Percentiles rank a stretch among this genome's conserved stretches.
Evolutionary conservation across 2,113 vertebrate species (phyloP).

Genomic region (Chroicocephalus ridibundus): DNA sequence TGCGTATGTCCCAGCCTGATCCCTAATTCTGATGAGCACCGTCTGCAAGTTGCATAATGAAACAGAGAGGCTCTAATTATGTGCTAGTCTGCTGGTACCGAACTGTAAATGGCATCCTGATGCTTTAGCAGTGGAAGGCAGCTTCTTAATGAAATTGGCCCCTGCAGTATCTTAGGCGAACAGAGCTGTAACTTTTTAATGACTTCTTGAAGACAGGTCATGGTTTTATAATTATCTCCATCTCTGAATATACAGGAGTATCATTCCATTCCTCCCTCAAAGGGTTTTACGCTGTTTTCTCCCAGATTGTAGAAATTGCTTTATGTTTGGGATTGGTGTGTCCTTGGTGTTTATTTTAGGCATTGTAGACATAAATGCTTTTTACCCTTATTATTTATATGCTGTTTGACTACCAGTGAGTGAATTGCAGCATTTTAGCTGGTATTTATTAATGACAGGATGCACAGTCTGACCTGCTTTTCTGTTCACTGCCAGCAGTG

Average conservation of each 20-base stretch:
- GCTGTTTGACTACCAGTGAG: neutral
- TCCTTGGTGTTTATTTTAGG: neutral
- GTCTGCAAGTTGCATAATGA: neutral
- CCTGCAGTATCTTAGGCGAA: neutral
- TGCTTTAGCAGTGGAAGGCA: neutral
- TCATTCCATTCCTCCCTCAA: neutral
- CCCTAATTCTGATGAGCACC: neutral
- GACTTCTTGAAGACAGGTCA: neutral
- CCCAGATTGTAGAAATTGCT: neutral
- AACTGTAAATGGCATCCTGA: constrained; percentile 26
- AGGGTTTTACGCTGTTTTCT: neutral
- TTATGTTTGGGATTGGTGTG: neutral
- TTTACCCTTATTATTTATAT: neutral
- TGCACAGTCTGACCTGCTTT: constrained; percentile 38
- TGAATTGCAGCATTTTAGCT: neutral
- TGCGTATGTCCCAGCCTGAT: neutral
- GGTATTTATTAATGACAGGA: constrained; percentile 17
- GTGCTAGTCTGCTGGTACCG: neutral
- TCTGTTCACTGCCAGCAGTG: neutral
- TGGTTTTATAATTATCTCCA: neutral
- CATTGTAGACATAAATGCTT: neutral
- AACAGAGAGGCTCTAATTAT: neutral
- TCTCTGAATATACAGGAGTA: neutral
- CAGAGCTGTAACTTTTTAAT: constrained; percentile 34
- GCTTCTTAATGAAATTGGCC: neutral